phyloP scores from a whole-genome alignment of 2,797 vertebrate species.

The Cynopterus sphinx region DNA sequence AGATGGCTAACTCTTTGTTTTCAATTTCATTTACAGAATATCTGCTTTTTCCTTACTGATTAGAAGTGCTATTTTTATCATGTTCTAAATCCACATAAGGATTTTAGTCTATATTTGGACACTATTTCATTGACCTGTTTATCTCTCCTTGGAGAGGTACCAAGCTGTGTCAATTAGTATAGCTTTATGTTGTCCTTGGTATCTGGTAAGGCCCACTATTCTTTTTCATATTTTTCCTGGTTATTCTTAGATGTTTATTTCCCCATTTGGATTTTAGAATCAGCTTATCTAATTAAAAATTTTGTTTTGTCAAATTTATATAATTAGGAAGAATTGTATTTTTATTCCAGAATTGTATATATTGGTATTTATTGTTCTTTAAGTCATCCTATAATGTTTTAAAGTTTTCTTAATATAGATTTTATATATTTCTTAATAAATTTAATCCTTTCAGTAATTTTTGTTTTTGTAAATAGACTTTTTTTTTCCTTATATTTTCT shows the following conservation, averaged over 20 bases:
- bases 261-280: conserved; percentile 33
- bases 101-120: conserved; percentile 25
- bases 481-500: too few species aligned
- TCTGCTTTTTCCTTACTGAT: conserved; percentile 14
- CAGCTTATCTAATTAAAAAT: not conserved
- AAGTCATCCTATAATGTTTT: not conserved
- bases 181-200: not conserved
- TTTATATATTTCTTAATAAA: conserved; percentile 22
- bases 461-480: not conserved
- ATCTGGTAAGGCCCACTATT: not conserved
- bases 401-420: not conserved
- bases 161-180: conserved; percentile 21
- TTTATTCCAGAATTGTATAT: not conserved
- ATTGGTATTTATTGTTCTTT: not conserved
- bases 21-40: conserved; percentile 13
- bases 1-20: not conserved
- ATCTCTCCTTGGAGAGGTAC: not conserved
- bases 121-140: conserved; percentile 18
- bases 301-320: not conserved
- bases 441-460: conserved; percentile 6
- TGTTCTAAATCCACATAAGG: conserved; percentile 23
- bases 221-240: not conserved
- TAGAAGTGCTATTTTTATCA: conserved; percentile 1
- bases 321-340: not conserved
- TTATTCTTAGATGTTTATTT: conserved; percentile 22